Evolutionary conservation across 2,113 vertebrate species (phyloP).

Genomic region (Odocoileus virginianus): DNA sequence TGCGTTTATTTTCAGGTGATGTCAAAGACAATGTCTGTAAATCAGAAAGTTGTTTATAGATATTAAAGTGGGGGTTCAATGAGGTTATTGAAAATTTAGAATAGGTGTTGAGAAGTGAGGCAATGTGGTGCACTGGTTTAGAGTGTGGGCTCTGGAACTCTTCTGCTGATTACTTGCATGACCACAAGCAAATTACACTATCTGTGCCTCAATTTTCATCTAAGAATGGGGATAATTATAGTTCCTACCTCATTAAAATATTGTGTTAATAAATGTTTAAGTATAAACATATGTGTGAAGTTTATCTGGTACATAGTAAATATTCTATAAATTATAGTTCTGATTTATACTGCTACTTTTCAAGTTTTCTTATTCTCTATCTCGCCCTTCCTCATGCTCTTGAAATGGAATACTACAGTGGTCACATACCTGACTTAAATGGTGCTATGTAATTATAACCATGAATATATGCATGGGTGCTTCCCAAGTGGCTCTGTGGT

Average conservation of each 20-base stretch:
- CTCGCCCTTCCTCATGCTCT: not conserved
- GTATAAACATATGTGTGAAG: not conserved
- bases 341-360: not conserved
- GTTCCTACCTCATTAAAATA: not conserved
- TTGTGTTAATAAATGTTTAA: not conserved
- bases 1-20: not conserved
- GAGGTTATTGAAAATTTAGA: not conserved
- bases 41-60: not conserved
- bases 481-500: not conserved
- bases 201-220: not conserved
- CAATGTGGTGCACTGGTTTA: not conserved
- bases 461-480: not conserved
- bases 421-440: conserved; percentile 14
- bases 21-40: not conserved
- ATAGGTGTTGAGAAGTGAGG: not conserved
- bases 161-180: not conserved
- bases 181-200: not conserved
- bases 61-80: not conserved
- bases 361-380: not conserved
- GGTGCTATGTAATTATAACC: not conserved
- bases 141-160: not conserved
- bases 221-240: not conserved
- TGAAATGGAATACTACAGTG: not conserved
- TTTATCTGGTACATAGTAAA: not conserved
- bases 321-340: not conserved